These are phyloP conservation scores for Cosmopolites sordidus DNA, from an alignment of 2,888 invertebrate species.

Conservation along the genomic window DNA sequence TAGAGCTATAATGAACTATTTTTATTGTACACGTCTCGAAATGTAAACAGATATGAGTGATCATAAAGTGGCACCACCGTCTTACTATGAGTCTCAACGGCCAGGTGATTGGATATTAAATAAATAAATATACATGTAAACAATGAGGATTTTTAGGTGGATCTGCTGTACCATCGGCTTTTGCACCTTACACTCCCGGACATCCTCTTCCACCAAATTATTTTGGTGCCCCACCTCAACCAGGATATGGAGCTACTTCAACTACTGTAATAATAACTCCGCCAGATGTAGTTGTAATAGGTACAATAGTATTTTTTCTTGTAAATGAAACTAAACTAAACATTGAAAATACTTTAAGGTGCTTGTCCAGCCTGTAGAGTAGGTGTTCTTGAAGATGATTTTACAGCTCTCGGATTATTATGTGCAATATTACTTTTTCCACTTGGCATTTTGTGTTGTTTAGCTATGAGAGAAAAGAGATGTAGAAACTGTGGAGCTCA, in stretches of 20 bases:
- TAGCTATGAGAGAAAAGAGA: slow-evolving; percentile 75
- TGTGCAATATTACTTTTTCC: slow-evolving; percentile 87
- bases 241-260: slow-evolving; percentile 34
- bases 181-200: too few species aligned
- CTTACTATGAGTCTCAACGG: too few species aligned
- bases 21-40: not conserved
- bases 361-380: slow-evolving; percentile 87
- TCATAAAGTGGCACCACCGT: too few species aligned
- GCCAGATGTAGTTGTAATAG: slow-evolving; percentile 76
- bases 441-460: slow-evolving; percentile 79
- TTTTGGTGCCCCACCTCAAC: slow-evolving; percentile 12
- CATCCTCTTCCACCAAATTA: too few species aligned
- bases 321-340: not conserved
- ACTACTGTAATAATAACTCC: slow-evolving; percentile 59
- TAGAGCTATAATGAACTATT: not conserved
- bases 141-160: too few species aligned
- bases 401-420: slow-evolving; percentile 75
- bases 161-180: too few species aligned
- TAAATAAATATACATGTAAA: too few species aligned
- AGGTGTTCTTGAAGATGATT: slow-evolving; percentile 83
- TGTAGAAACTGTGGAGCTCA: slow-evolving; percentile 86
- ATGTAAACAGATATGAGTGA: too few species aligned
- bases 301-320: slow-evolving; percentile 42
- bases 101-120: too few species aligned
- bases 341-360: slow-evolving; percentile 7